Percentiles rank a stretch among this genome's conserved stretches.
Conservation (phyloP, 2,888 invertebrate species). For the Dyspetes luteomarginatus region DNA sequence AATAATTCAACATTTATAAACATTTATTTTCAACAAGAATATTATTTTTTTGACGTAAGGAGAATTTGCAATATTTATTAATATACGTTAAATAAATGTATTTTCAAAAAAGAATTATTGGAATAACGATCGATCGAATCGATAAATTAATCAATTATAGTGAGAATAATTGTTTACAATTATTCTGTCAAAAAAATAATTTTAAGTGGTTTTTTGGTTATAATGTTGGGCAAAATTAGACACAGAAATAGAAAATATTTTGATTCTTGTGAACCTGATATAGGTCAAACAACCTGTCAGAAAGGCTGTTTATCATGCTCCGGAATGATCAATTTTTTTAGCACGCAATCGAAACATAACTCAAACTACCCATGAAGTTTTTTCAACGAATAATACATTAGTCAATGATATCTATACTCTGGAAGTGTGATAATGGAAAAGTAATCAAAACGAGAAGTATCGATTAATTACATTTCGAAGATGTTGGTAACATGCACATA, state of each 20-base stretch:
- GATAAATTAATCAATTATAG: not conserved
- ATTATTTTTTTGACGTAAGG: too few relatives aligned
- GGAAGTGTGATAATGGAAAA: conserved; percentile 51
- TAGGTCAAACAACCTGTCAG: not conserved
- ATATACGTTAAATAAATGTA: too few relatives aligned
- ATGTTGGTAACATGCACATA: conserved; percentile 11
- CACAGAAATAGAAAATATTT: not conserved
- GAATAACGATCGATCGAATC: not conserved
- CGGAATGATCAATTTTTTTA: conserved; percentile 4
- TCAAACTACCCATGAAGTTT: conserved; percentile 6
- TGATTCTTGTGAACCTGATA: not conserved
- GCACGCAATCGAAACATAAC: conserved; percentile 31
- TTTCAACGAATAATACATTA: conserved; percentile 19
- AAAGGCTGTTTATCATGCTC: conserved; percentile 33
- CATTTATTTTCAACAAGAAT: too few relatives aligned
- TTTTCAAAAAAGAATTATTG: too few relatives aligned
- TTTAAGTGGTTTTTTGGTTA: too few relatives aligned
- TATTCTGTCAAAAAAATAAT: too few relatives aligned
- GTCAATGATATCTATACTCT: not conserved
- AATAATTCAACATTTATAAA: too few relatives aligned
- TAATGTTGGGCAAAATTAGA: not conserved
- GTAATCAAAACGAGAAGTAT: conserved; percentile 7
- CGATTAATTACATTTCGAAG: not conserved
- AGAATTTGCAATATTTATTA: too few relatives aligned
- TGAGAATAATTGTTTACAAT: too few relatives aligned